Percentiles rank a stretch among this genome's conserved stretches.
These are phyloP conservation scores for Synergus japonicus DNA, from an alignment of 2,888 invertebrate genomes.

Conservation along the genomic window DNA sequence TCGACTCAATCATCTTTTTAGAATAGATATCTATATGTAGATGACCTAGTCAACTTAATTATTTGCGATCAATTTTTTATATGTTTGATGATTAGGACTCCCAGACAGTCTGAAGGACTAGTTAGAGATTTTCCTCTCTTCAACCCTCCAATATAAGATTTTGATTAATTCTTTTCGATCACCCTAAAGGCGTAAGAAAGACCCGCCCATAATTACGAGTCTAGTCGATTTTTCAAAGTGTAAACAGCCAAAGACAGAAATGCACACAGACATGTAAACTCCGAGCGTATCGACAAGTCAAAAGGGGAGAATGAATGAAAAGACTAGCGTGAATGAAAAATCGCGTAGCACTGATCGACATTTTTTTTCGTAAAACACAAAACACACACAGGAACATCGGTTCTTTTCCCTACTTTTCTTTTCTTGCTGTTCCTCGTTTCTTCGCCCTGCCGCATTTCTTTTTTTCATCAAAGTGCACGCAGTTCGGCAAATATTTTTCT, in stretches of 20 bases:
- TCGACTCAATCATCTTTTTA: too few relatives aligned
- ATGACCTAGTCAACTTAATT: background rate
- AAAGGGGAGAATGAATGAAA: conserved; percentile 13
- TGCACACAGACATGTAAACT: conserved; percentile 2
- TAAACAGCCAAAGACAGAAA: background rate
- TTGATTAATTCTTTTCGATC: background rate
- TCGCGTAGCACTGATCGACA: background rate
- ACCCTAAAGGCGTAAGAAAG: background rate
- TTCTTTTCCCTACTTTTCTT: background rate
- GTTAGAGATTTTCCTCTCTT: background rate
- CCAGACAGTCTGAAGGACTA: background rate
- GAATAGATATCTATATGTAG: background rate
- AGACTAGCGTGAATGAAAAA: conserved; percentile 14
- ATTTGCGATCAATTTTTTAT: background rate
- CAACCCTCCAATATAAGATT: background rate
- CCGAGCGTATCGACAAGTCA: conserved; percentile 4
- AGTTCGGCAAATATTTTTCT: conserved; percentile 56
- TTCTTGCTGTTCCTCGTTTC: conserved; percentile 3
- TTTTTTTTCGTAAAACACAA: conserved; percentile 18
- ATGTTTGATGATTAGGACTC: background rate
- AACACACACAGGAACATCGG: background rate
- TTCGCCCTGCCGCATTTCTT: conserved; percentile 41
- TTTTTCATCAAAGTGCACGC: conserved; percentile 13
- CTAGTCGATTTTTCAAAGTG: background rate
- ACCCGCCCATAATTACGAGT: background rate